phyloP scores from a whole-genome alignment of 2,113 vertebrate genomes.

The Chrysemys picta region DNA sequence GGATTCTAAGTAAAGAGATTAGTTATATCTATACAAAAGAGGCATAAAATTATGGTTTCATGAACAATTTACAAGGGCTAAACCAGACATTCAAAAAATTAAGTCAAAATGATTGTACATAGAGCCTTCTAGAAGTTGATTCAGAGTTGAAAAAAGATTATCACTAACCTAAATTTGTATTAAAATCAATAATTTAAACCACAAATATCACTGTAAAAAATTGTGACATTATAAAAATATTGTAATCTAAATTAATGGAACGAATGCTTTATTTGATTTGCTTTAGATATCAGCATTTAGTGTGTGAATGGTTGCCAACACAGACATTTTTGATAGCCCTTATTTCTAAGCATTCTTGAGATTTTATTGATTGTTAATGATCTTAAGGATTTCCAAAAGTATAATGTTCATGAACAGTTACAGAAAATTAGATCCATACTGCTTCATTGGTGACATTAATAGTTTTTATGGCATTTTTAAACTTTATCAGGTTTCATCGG shows the following conservation, averaged over 20 bases:
- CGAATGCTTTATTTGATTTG: neutral
- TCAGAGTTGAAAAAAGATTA: neutral
- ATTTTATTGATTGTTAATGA: neutral
- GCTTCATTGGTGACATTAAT: neutral
- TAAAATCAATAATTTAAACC: neutral
- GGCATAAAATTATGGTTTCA: neutral
- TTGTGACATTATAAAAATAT: neutral
- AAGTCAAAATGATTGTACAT: neutral
- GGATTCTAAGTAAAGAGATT: neutral
- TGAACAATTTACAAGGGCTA: neutral
- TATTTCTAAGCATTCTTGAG: neutral
- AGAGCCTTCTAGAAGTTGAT: neutral
- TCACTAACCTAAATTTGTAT: neutral
- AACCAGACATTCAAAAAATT: neutral
- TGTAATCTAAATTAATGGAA: neutral
- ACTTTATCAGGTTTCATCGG: neutral
- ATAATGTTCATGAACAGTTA: neutral
- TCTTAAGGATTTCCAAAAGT: neutral
- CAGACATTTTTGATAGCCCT: neutral
- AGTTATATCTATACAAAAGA: neutral
- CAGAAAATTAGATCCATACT: slow-evolving; percentile 2
- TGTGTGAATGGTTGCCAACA: neutral
- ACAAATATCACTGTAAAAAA: neutral
- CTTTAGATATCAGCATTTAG: neutral
- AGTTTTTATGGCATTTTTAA: neutral